These are phyloP conservation scores for Dendropsophus ebraccatus DNA, from an alignment of 2,113 vertebrate species.

Conservation along the genomic window DNA sequence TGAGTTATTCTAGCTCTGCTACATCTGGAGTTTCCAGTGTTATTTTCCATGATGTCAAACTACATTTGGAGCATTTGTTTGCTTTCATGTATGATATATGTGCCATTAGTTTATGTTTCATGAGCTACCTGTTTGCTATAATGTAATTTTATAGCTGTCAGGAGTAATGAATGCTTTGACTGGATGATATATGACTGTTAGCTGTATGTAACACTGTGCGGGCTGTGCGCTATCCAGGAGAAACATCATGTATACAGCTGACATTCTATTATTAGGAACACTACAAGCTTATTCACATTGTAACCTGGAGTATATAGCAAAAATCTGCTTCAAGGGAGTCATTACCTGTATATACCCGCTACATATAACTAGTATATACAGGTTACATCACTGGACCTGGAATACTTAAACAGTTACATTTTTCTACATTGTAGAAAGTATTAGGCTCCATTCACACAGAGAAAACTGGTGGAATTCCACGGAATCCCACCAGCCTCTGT, in stretches of 20 bases:
- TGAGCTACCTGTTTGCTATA: neutral
- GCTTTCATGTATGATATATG: neutral
- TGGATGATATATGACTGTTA: neutral
- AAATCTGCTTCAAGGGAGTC: no score
- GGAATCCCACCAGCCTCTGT: no score
- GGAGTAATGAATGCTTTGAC: slow-evolving; percentile 2
- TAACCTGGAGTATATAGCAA: neutral
- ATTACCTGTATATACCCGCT: no score
- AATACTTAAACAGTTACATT: neutral
- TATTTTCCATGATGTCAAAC: neutral
- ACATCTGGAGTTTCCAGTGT: neutral
- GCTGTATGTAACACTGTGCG: neutral
- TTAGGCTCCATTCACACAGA: no score
- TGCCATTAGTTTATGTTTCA: neutral
- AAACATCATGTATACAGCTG: neutral
- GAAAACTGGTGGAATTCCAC: no score
- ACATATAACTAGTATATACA: neutral
- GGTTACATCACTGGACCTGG: neutral
- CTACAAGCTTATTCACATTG: neutral
- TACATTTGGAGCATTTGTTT: neutral
- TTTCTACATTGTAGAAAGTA: neutral
- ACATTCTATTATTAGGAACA: neutral
- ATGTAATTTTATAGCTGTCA: slow-evolving; percentile 38
- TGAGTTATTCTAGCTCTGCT: no score
- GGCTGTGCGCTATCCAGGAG: neutral